Evolutionary conservation across 2,797 vertebrate genomes (phyloP).

Genomic region (Lagocephalus sceleratus): DNA sequence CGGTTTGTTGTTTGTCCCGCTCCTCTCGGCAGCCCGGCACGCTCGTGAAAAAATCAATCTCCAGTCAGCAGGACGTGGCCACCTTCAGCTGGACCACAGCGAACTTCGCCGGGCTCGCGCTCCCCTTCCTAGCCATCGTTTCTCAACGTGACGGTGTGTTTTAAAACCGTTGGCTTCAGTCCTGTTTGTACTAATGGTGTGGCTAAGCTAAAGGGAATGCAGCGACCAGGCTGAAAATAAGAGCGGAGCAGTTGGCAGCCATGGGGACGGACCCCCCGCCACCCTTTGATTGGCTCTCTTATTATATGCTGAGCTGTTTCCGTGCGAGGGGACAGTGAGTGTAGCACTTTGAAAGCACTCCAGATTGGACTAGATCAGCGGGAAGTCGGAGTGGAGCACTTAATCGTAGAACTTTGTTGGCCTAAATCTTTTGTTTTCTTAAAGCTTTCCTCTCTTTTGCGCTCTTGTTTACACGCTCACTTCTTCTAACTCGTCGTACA

Average conservation of each 20-base stretch:
- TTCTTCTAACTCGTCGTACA: too few species aligned
- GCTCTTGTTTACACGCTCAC: too few species aligned
- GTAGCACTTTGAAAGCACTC: constrained; percentile 6
- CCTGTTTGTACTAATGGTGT: too few species aligned
- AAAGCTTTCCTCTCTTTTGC: too few species aligned
- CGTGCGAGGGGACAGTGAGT: not conserved
- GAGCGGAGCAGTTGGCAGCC: too few species aligned
- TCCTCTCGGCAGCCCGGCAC: constrained; percentile 35
- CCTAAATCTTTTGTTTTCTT: too few species aligned
- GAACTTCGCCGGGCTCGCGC: not conserved
- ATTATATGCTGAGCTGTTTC: not conserved
- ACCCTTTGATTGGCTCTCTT: not conserved
- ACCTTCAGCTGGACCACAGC: constrained; percentile 27
- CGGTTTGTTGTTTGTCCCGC: too few species aligned
- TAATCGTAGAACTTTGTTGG: not conserved
- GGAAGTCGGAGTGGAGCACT: constrained; percentile 6
- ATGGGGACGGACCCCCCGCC: constrained; percentile 9
- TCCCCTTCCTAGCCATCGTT: too few species aligned
- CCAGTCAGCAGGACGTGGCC: constrained; percentile 14
- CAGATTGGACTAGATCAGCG: constrained; percentile 18
- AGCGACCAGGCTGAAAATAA: constrained; percentile 2
- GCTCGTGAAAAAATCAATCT: constrained; percentile 32
- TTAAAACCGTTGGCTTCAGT: too few species aligned
- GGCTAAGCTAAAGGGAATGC: too few species aligned
- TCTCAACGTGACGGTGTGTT: too few species aligned